Conservation (phyloP, 2,113 vertebrate species). For the Struthidea cinerea region DNA sequence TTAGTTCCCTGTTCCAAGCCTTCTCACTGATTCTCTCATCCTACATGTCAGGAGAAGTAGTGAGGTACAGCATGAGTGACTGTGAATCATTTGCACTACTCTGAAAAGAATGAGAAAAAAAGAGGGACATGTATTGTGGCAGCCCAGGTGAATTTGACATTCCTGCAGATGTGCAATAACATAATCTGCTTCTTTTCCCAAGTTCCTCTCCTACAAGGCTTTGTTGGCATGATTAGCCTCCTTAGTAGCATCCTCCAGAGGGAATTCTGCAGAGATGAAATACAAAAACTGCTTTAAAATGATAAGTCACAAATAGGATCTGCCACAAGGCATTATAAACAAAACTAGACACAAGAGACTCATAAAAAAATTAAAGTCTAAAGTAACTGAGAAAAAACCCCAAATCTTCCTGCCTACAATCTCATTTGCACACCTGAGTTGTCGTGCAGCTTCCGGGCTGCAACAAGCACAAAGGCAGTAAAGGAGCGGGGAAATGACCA, state of each 20-base stretch:
- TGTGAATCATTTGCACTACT: not conserved
- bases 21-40: not conserved
- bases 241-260: slow-evolving; percentile 60
- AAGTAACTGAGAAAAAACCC: not conserved
- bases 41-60: not conserved
- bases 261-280: slow-evolving; percentile 65
- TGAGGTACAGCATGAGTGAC: not conserved
- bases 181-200: slow-evolving; percentile 13
- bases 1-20: not conserved
- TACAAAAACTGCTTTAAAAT: slow-evolving; percentile 68
- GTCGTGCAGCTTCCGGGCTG: not conserved
- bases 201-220: slow-evolving; percentile 17
- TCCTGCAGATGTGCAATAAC: slow-evolving; percentile 47
- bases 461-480: not conserved
- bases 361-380: slow-evolving; percentile 59
- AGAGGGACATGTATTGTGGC: not conserved
- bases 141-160: slow-evolving; percentile 33
- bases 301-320: slow-evolving; percentile 67
- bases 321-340: slow-evolving; percentile 66
- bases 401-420: slow-evolving; percentile 33
- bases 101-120: not conserved
- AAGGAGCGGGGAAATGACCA: not conserved
- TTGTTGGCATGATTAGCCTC: slow-evolving; percentile 63
- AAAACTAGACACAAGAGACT: slow-evolving; percentile 60
- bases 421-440: slow-evolving; percentile 57